These are phyloP conservation scores for Drosophila macrospina DNA, from an alignment of 2,888 invertebrate genomes.

Conservation along the genomic window DNA sequence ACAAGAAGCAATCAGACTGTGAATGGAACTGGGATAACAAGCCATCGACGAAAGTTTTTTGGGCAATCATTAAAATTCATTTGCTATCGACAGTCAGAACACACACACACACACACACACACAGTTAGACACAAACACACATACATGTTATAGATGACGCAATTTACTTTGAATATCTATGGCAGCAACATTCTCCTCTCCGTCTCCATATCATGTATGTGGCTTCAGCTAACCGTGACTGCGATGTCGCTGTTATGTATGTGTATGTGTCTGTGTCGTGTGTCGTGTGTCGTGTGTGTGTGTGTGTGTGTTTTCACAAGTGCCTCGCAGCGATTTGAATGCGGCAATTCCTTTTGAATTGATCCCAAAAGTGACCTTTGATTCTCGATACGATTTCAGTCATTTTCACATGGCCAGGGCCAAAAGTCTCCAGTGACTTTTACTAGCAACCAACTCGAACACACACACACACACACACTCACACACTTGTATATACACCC, in stretches of 20 bases:
- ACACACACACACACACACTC: constrained; percentile 2
- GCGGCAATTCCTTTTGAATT: constrained; percentile 81
- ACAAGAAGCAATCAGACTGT: constrained; percentile 49
- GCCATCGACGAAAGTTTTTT: constrained; percentile 53
- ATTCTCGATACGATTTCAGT: constrained; percentile 78
- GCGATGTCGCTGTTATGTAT: not conserved
- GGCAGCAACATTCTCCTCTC: constrained; percentile 38
- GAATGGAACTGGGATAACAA: constrained; percentile 42
- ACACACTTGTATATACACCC: not conserved
- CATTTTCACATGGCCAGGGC: constrained; percentile 75
- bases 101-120: constrained; percentile 35
- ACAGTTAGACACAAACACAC: constrained; percentile 4
- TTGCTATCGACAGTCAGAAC: constrained; percentile 76
- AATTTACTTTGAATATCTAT: constrained; percentile 78
- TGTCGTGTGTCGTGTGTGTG: constrained; percentile 21
- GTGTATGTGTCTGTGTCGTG: constrained; percentile 27
- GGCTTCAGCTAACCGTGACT: constrained; percentile 7
- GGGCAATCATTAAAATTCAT: constrained; percentile 78
- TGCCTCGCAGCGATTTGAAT: constrained; percentile 78
- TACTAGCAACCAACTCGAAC: constrained; percentile 27
- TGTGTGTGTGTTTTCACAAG: constrained; percentile 60
- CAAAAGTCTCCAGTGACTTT: constrained; percentile 72
- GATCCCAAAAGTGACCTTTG: constrained; percentile 80
- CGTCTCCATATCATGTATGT: constrained; percentile 27
- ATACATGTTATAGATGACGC: constrained; percentile 72